A percentile compares a stretch with the other conserved stretches of the same genome.
Evolutionary conservation across 2,113 vertebrate species (phyloP).

Genomic region (Synchiropus splendidus): DNA sequence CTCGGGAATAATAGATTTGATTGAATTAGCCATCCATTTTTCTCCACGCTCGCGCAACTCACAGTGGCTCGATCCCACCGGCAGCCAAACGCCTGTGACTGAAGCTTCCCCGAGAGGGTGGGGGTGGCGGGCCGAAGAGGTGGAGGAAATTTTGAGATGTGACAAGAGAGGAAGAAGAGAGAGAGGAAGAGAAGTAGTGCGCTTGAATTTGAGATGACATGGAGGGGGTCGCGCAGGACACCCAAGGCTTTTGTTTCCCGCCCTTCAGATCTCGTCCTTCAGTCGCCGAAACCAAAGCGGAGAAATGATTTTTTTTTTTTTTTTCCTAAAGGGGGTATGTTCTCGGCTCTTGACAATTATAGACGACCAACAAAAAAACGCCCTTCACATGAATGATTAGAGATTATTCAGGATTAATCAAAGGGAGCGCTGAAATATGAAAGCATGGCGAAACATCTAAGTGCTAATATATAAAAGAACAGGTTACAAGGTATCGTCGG

Average conservation of each 20-base stretch:
- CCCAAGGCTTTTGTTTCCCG: conserved; percentile 21
- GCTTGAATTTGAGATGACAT: conserved; percentile 4
- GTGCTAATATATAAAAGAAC: conserved; percentile 23
- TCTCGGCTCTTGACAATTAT: conserved; percentile 15
- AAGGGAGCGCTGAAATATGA: conserved; percentile 11
- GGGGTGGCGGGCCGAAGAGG: background rate
- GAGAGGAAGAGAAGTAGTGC: conserved; percentile 1
- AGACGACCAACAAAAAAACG: conserved; percentile 11
- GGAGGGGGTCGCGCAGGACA: conserved; percentile 13
- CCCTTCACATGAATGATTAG: conserved; percentile 22
- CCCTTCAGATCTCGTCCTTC: conserved; percentile 41
- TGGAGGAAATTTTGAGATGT: conserved; percentile 25
- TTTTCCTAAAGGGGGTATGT: conserved; percentile 4
- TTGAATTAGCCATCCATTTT: conserved; percentile 62
- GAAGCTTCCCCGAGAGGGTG: conserved; percentile 24
- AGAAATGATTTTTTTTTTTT: background rate
- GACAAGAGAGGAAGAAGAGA: conserved; percentile 16
- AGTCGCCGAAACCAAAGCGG: conserved; percentile 3
- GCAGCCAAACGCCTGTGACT: conserved; percentile 45
- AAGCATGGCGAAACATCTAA: conserved; percentile 14
- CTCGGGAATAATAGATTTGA: conserved; percentile 60
- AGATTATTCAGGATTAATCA: conserved; percentile 6
- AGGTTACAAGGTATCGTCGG: conserved; percentile 11
- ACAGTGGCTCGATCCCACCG: conserved; percentile 53
- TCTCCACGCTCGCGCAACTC: conserved; percentile 49